These are phyloP conservation scores for Drosophila aff. DNA, from an alignment of 1,140 invertebrate genomes.

Conservation along the genomic window DNA sequence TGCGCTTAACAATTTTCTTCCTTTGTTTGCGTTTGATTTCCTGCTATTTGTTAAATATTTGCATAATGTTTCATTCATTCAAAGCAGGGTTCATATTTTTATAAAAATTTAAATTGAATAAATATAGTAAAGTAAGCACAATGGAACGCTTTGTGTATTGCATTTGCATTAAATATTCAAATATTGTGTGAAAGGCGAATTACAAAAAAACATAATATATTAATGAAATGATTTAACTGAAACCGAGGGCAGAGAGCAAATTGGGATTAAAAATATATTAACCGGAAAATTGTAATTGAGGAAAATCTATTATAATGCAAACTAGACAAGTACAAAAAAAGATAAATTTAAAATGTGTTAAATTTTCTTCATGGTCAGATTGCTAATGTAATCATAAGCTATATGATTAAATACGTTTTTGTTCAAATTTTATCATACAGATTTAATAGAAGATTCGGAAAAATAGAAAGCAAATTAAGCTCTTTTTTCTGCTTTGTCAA, in stretches of 20 bases:
- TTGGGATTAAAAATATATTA: constrained; percentile 3
- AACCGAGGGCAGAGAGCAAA: constrained; percentile 1
- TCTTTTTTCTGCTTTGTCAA: not conserved
- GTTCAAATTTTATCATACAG: not conserved
- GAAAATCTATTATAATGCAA: not conserved
- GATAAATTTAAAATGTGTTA: not conserved
- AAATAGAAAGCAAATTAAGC: not conserved
- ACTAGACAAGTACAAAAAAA: not conserved
- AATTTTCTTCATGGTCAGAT: not conserved
- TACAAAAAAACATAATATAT: constrained; percentile 8
- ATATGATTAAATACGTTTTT: not conserved
- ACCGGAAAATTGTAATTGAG: not conserved
- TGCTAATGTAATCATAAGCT: not conserved
- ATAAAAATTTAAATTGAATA: constrained; percentile 34
- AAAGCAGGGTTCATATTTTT: constrained; percentile 9
- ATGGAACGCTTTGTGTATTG: constrained; percentile 19
- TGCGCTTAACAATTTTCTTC: constrained; percentile 9
- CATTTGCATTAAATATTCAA: constrained; percentile 19
- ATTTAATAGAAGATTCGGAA: not conserved
- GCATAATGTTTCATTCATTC: constrained; percentile 44
- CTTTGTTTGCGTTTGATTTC: constrained; percentile 48
- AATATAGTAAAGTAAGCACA: constrained; percentile 28
- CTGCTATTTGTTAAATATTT: constrained; percentile 54
- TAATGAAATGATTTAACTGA: constrained; percentile 13
- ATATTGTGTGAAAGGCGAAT: not conserved